Conservation (phyloP, 23 tunicate genomes). For the Trididemnum clinides region DNA sequence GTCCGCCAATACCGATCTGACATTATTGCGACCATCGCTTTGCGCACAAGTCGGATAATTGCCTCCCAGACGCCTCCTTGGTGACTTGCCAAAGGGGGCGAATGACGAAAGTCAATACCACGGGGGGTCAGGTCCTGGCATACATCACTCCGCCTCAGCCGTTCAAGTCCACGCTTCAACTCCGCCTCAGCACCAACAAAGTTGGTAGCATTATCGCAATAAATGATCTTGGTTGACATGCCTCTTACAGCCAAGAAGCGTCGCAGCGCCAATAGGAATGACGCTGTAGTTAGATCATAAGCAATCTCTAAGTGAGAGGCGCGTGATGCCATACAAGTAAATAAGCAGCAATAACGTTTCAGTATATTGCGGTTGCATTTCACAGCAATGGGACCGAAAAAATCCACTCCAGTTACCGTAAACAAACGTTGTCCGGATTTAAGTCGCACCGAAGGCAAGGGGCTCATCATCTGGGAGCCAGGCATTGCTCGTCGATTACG, state of each 20-base stretch:
- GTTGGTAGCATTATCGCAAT: slow-evolving; percentile 15
- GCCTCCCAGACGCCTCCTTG: slow-evolving; percentile 26
- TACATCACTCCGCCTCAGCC: not conserved
- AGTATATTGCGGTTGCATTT: not conserved
- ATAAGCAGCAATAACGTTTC: slow-evolving; percentile 17
- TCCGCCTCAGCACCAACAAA: slow-evolving; percentile 18
- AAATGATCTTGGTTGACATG: not conserved
- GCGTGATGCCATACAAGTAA: slow-evolving; percentile 45
- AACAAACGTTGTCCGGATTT: not conserved
- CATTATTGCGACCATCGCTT: not conserved
- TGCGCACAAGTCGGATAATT: slow-evolving; percentile 1
- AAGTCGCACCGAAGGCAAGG: not conserved
- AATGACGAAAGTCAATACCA: not conserved
- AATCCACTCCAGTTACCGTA: not conserved
- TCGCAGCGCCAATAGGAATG: slow-evolving; percentile 28
- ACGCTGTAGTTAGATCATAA: slow-evolving; percentile 17
- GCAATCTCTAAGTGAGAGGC: slow-evolving; percentile 42
- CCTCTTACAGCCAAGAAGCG: slow-evolving; percentile 23
- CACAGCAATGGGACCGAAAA: slow-evolving; percentile 6
- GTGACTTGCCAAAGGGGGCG: slow-evolving; percentile 24
- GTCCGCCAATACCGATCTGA: not conserved
- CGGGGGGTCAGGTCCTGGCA: not conserved
- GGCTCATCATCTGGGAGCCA: slow-evolving; percentile 24
- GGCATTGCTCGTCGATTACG: not conserved
- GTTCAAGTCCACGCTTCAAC: not conserved